Percentiles rank a stretch among this genome's conserved stretches.
These are phyloP conservation scores for Zaprionus davidi DNA, from an alignment of 1,140 invertebrate species.

Conservation along the genomic window DNA sequence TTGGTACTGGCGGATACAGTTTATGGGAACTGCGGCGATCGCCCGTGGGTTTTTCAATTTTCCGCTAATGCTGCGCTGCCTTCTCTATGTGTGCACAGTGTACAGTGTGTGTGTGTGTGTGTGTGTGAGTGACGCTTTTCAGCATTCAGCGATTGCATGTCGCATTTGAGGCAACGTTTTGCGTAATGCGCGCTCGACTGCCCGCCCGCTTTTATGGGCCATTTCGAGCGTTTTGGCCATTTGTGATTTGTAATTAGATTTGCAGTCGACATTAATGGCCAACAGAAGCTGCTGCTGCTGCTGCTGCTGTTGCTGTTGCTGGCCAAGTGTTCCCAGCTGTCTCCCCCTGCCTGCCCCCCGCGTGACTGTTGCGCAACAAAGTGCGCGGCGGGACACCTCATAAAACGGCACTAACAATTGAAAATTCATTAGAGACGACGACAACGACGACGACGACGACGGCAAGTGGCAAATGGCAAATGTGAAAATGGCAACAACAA, in stretches of 20 bases:
- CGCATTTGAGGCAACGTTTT: slow-evolving; percentile 65
- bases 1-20: background rate
- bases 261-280: slow-evolving; percentile 44
- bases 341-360: background rate
- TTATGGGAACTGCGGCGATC: slow-evolving; percentile 34
- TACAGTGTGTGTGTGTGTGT: background rate
- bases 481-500: slow-evolving; percentile 9
- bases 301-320: background rate
- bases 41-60: slow-evolving; percentile 66
- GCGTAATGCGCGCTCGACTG: slow-evolving; percentile 76
- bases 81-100: background rate
- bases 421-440: slow-evolving; percentile 72
- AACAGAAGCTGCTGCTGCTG: slow-evolving; percentile 28
- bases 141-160: slow-evolving; percentile 49
- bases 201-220: slow-evolving; percentile 71
- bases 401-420: slow-evolving; percentile 79
- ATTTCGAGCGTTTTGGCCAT: slow-evolving; percentile 74
- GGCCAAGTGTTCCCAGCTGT: background rate
- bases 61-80: slow-evolving; percentile 53
- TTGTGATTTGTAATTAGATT: slow-evolving; percentile 80
- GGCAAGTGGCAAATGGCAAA: slow-evolving; percentile 34
- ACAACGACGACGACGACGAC: slow-evolving; percentile 21
- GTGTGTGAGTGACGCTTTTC: slow-evolving; percentile 12
- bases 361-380: slow-evolving; percentile 32
- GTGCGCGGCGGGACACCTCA: slow-evolving; percentile 75